These are phyloP conservation scores for Eucera pruinosa DNA, from an alignment of 2,888 invertebrate species.

Conservation along the genomic window DNA sequence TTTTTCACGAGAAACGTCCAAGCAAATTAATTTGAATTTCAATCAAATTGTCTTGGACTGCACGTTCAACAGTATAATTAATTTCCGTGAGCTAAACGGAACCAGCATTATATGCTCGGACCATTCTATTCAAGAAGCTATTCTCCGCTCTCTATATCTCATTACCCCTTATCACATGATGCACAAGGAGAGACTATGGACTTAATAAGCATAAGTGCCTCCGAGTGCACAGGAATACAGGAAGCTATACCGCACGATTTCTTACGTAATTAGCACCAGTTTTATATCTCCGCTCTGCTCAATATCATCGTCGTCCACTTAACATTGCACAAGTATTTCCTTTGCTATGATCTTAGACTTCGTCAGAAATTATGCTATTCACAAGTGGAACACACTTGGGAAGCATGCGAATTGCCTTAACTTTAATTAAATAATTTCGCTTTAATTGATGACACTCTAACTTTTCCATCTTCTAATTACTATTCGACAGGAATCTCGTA, in stretches of 20 bases:
- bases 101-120: conserved; percentile 28
- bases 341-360: background rate
- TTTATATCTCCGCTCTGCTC: background rate
- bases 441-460: background rate
- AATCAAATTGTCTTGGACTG: conserved; percentile 6
- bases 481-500: too few relatives aligned
- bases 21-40: conserved; percentile 21
- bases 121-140: conserved; percentile 46
- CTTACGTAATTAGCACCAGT: conserved; percentile 36
- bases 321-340: background rate
- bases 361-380: background rate
- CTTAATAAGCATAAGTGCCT: conserved; percentile 64
- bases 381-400: background rate
- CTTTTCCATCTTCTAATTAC: too few relatives aligned
- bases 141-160: conserved; percentile 42
- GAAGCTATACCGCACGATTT: conserved; percentile 21
- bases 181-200: conserved; percentile 52
- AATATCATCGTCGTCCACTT: conserved; percentile 1
- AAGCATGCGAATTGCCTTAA: background rate
- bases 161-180: conserved; percentile 55
- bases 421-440: background rate
- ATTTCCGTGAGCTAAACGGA: conserved; percentile 41
- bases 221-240: conserved; percentile 31
- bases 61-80: conserved; percentile 39
- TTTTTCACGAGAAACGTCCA: background rate